phyloP scores from a whole-genome alignment of 2,113 vertebrate species.

The Leptobrachium leishanense region DNA sequence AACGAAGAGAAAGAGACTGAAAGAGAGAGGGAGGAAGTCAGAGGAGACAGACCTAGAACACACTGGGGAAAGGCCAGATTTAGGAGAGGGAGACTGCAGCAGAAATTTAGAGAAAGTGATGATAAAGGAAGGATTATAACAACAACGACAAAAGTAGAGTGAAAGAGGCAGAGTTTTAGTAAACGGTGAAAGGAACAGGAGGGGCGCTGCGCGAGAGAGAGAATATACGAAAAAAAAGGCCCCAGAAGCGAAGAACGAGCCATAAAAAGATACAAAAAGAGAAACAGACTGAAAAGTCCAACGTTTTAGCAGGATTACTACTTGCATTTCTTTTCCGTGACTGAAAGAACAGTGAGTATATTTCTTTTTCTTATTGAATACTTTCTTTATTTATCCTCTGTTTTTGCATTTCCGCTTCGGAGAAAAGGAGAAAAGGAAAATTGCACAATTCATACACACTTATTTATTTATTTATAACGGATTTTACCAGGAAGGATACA shows the following conservation, averaged over 20 bases:
- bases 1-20: conserved; percentile 20
- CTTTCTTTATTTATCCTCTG: no score
- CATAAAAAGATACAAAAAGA: background rate
- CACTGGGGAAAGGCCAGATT: background rate
- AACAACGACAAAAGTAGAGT: conserved; percentile 13
- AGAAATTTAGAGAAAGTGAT: conserved; percentile 7
- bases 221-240: background rate
- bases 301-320: background rate
- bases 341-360: background rate
- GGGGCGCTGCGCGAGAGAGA: background rate
- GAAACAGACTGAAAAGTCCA: background rate
- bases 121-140: background rate
- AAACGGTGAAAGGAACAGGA: conserved; percentile 8
- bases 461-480: no score
- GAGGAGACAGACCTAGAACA: conserved; percentile 5
- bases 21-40: conserved; percentile 20
- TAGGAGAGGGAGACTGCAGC: conserved; percentile 9
- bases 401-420: no score
- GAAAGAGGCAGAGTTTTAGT: conserved; percentile 5
- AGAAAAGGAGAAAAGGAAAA: no score
- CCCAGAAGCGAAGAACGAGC: background rate
- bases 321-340: background rate
- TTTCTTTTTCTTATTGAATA: background rate
- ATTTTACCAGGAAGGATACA: no score
- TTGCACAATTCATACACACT: no score